Base-by-base conservation (phyloP, 1,140 invertebrate species). In the Drosophila trapezifrons region DNA sequence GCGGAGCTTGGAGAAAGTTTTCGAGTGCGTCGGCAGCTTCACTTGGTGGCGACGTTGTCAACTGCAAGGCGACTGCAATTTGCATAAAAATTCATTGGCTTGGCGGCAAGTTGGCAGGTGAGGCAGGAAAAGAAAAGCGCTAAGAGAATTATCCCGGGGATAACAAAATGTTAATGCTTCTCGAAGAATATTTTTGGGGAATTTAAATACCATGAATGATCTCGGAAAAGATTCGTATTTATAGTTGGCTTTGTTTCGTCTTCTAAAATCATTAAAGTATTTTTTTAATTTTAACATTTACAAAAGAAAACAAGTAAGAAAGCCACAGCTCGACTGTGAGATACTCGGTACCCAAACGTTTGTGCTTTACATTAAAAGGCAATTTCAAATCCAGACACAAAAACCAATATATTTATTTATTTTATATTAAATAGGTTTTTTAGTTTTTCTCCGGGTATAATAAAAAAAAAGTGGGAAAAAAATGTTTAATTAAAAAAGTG, bases 31-130 rank as follows among this genome's bases (percentile, higher is more conserved):
- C 58, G 69, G 45, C 69, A 73, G 49, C 64, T 67, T 65, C 32
- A 17, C 32, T 65, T 63, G 63, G 78, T 67, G 57, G 7, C 59
- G 69, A 64, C 51, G 76, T 71, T 89, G 83, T 87, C 83, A 87
- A 78, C 84, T 87, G 83, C 83, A 89, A 84, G 80, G 74, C 60
- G 75, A 75, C 75, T 89, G 84, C 85, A 89, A 89, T 89, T 89
- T 89, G 84, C 84, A 89, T 89, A 89, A 89, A 89, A 89, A 89
- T 89, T 90, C 84, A 89, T 89, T 90, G 84, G 80, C 59, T 78
- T 75, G 67, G 73, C 76, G 79, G 75, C 78, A 86, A 86, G 62
- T 79, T 86, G 78, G 52, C 64, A 81, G 49, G 63, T 29, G 47
- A 74, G 45, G 45, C 20, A 27, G 1, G 3, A n/a, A 27, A n/a